Base-by-base conservation (phyloP, 2,888 invertebrate genomes). In the Crematogaster levior region DNA sequence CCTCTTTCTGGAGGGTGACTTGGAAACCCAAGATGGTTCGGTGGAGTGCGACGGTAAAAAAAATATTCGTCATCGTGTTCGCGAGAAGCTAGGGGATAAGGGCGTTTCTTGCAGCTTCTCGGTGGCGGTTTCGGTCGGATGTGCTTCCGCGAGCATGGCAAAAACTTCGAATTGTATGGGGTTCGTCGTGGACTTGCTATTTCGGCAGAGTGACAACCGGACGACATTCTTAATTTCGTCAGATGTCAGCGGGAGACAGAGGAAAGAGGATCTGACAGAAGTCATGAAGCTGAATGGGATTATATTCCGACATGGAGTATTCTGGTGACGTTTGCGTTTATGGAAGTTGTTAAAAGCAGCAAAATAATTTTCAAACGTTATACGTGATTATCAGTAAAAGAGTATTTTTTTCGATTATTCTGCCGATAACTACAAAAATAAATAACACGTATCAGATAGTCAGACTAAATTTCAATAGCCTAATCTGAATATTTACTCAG, bases 161-260 rank as follows among this genome's bases (percentile, higher is more conserved):
- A 88, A 87, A 87, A 87, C 79, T 24, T 72, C 40, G 51, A 43
- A 43, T 51, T 70, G 24, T 37, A 48, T 48, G 30, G 40, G 60
- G 24, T 66, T 80, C 40, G 60, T 61, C 56, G 60, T 24, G 56
- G 58, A 30, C 65, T 80, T 27, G 58, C 56, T 56, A 24, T 70
- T 72, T 56, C 18, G 60, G 18, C 66, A 58, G 74, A 86, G 85
- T 89, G 92, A 92, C 91, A 91, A 91, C 91, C 89, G 88, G 85
- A 90, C 86, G 89, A 90, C 86, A 89, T 91, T 91, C 90, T 91
- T 92, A 92, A 93, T 93, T 93, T 92, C 84, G 88, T 88, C 80
- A 90, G 85, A 89, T 85, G 90, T 89, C 89, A 86, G 90, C 88
- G 86, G 83, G 75, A 83, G 83, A 84, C 82, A 81, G 63, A 85